Evolutionary conservation across 2,797 vertebrate genomes (phyloP).

Genomic region (Sebastes variabilis): DNA sequence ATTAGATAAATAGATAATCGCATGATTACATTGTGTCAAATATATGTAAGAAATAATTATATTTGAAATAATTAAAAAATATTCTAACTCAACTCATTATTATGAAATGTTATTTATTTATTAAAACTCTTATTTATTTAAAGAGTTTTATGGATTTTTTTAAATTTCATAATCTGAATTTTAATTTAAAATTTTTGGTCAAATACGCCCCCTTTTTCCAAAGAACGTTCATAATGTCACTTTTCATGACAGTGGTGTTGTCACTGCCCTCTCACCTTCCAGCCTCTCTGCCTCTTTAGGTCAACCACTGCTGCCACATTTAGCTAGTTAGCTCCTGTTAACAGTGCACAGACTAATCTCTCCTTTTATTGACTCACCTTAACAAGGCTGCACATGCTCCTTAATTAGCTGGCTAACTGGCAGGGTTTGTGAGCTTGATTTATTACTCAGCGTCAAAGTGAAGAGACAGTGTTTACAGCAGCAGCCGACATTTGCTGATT

Average conservation of each 20-base stretch:
- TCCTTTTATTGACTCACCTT: not conserved
- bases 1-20: not conserved
- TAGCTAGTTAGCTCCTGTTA: too few relatives aligned
- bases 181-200: not conserved
- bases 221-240: not conserved
- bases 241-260: too few relatives aligned
- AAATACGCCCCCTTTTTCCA: not conserved
- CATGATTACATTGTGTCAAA: not conserved
- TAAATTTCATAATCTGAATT: not conserved
- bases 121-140: not conserved
- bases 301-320: not conserved
- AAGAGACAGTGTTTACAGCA: not conserved
- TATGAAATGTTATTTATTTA: not conserved
- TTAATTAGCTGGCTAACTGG: not conserved
- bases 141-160: not conserved
- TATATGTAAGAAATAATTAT: not conserved
- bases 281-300: too few relatives aligned
- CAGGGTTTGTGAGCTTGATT: not conserved
- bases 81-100: not conserved
- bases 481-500: not conserved
- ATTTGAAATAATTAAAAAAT: not conserved
- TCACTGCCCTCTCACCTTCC: too few relatives aligned
- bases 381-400: not conserved
- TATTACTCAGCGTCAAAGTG: not conserved
- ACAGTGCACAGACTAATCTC: too few relatives aligned